Percentiles rank a stretch among this genome's conserved stretches.
These are phyloP conservation scores for Hormaphis cornu DNA, from an alignment of 1,140 invertebrate species.

Conservation along the genomic window DNA sequence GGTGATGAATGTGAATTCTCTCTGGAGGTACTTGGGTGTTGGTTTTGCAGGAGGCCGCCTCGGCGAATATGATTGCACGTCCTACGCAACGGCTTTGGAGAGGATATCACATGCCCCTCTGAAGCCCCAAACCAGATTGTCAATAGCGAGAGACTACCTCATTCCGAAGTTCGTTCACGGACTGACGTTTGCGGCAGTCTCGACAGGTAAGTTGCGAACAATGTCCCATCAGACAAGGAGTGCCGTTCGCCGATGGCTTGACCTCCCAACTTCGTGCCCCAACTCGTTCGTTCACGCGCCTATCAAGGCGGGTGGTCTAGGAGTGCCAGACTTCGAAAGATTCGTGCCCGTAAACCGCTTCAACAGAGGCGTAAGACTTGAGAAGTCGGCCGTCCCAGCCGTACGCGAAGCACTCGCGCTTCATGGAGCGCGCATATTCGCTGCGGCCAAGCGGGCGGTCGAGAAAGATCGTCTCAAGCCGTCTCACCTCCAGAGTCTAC, in stretches of 20 bases:
- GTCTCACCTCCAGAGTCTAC: neutral
- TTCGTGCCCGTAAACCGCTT: neutral
- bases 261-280: neutral
- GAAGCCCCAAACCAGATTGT: neutral
- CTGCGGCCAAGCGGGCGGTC: neutral
- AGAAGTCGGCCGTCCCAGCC: neutral
- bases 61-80: accelerated
- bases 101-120: neutral
- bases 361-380: neutral
- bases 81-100: neutral
- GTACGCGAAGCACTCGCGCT: neutral
- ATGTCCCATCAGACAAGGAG: neutral
- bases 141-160: neutral
- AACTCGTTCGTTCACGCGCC: neutral
- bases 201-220: neutral
- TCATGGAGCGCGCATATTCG: neutral
- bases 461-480: neutral
- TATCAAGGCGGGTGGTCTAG: neutral
- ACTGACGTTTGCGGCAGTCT: neutral
- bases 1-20: accelerated
- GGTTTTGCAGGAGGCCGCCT: neutral
- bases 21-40: neutral
- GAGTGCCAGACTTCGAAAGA: neutral
- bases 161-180: neutral
- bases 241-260: neutral